Evolutionary conservation across 2,113 vertebrate genomes (phyloP).

Genomic region (Calyptommatus sinebrachiatus): DNA sequence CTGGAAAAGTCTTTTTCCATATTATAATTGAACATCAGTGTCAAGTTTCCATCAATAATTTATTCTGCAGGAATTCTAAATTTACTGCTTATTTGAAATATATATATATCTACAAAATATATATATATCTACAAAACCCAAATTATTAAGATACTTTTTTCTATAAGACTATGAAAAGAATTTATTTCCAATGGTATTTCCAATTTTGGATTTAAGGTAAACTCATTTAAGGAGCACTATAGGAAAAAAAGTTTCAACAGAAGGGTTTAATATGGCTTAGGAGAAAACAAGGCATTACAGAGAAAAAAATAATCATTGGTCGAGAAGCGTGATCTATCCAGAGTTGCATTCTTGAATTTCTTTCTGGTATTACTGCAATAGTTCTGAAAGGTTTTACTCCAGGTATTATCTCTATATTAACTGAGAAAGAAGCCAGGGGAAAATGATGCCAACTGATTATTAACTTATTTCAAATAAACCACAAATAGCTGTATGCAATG

Average conservation of each 20-base stretch:
- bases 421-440: background rate
- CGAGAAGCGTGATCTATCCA: slow-evolving; percentile 14
- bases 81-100: slow-evolving; percentile 15
- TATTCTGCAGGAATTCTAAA: slow-evolving; percentile 11
- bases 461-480: slow-evolving; percentile 15
- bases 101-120: background rate
- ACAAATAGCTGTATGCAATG: background rate
- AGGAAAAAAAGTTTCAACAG: background rate
- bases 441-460: background rate
- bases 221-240: background rate
- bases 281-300: background rate
- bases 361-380: background rate
- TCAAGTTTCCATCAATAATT: slow-evolving; percentile 32
- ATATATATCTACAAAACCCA: background rate
- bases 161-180: background rate
- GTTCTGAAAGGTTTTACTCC: background rate
- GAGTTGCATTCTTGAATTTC: slow-evolving; percentile 15
- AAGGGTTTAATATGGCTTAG: background rate
- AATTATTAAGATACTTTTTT: too few relatives aligned
- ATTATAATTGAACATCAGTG: background rate
- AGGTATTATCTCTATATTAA: background rate
- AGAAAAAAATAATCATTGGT: slow-evolving; percentile 17
- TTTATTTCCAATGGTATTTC: background rate
- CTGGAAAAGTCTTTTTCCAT: background rate
- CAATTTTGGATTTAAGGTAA: slow-evolving; percentile 6